Conservation (phyloP, 2,113 vertebrate genomes). For the Capra hircus region DNA sequence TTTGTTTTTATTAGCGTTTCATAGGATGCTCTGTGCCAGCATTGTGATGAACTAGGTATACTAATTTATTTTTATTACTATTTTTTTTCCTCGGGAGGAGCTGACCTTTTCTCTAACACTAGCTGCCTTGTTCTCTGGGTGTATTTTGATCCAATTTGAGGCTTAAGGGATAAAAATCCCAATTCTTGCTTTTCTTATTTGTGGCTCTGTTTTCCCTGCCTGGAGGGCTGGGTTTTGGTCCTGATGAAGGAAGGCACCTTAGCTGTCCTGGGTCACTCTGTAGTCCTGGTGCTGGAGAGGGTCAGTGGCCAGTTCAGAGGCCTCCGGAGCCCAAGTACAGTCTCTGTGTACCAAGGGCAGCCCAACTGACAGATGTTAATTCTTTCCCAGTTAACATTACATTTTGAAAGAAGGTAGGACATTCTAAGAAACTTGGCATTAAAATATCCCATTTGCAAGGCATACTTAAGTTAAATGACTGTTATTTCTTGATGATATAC, state of each 20-base stretch:
- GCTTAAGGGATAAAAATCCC: not conserved
- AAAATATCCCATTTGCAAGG: not conserved
- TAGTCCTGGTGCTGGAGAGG: not conserved
- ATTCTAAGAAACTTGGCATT: not conserved
- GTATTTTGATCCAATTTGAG: not conserved
- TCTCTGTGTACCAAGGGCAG: not conserved
- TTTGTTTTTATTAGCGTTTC: conserved; percentile 26
- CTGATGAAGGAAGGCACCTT: not conserved
- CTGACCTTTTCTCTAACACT: not conserved
- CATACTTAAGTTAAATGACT: conserved; percentile 14
- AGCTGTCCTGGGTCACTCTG: not conserved
- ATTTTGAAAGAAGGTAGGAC: not conserved
- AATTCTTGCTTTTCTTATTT: not conserved
- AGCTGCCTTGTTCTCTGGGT: not conserved
- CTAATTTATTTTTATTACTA: not conserved
- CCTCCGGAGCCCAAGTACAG: not conserved
- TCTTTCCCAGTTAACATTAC: not conserved
- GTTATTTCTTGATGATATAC: conserved; percentile 43
- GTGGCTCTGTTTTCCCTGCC: not conserved
- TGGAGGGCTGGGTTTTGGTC: not conserved
- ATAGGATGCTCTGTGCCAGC: not conserved
- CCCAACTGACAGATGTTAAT: not conserved
- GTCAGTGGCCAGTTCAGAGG: not conserved
- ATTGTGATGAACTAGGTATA: not conserved
- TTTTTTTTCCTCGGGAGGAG: not conserved